Evolutionary conservation across 2,113 vertebrate species (phyloP), one percentile per base, ranked within the genome.

Genomic region (Oncorhynchus nerka): DNA sequence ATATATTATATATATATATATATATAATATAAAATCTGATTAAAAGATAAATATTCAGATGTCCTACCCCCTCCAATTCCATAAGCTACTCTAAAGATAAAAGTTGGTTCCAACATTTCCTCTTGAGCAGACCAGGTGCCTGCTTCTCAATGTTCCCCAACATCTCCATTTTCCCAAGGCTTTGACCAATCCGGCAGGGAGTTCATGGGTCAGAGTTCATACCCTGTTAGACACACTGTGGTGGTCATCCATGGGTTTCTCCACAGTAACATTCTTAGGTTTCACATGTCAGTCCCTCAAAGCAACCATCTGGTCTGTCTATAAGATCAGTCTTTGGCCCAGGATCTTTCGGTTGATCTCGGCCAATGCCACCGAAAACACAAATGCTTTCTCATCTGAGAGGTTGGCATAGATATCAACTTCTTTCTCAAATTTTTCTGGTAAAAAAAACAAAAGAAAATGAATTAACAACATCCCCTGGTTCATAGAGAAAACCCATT

Each of bases 321-420:
- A 94, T 64, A 99, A 91, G 88, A 99, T 97, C 80, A 99, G 96
- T 91, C 94, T 96, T 79, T 99, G 98, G 84, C 96, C 97, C 91
- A 99, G 94, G 89, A 99, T 99, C 95, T 99, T 99, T 84, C 98
- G 96, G 94, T 99, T 99, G 93, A 99, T 99, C 93, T 99, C 98
- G 71, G 98, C 98, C 93, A 99, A 93, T 68, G 98, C 97, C 87
- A 99, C 97, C 19, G 97, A 99, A 92, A 99, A 99, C 81, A 98
- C 97, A 76, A 99, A 99, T 67, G 97, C 98, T 89, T 97, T 98
- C 90, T 99, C 98, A 75, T 99, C 98, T 49, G 98, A 99, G 71
- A 99, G 97, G 84, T 95, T 95, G 84, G 98, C 97, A 76, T 99
- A 99, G 87, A 99, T 95, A 85, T 99, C 97, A 85, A 98, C 94